A percentile compares a stretch with the other conserved stretches of the same genome.
These are phyloP conservation scores for Ophion costatus DNA, from an alignment of 2,888 invertebrate species.

Conservation along the genomic window DNA sequence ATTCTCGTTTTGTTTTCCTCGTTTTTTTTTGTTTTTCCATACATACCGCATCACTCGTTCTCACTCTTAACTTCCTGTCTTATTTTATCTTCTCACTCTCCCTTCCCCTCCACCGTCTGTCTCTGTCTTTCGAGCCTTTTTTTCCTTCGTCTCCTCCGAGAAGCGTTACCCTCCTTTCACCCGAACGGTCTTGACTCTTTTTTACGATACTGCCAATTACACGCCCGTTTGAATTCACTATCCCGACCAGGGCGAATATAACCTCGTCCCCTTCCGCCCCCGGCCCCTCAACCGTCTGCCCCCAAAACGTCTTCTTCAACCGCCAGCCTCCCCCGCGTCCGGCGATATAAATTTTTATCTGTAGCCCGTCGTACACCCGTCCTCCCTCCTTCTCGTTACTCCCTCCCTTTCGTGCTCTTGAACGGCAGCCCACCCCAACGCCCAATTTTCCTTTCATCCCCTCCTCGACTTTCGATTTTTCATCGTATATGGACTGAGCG, in stretches of 20 bases:
- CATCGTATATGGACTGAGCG: constrained; percentile 19
- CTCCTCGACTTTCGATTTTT: background rate
- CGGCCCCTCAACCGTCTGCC: background rate
- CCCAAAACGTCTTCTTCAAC: constrained; percentile 34
- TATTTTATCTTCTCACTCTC: constrained; percentile 71
- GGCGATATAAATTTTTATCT: constrained; percentile 81
- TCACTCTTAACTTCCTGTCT: constrained; percentile 68
- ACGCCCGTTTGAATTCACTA: constrained; percentile 83
- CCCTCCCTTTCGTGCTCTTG: constrained; percentile 61
- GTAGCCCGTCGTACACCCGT: constrained; percentile 56
- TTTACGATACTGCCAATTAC: constrained; percentile 84
- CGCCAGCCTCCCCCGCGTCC: constrained; percentile 20
- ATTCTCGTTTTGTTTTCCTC: constrained; percentile 4
- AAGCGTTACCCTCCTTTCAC: constrained; percentile 65
- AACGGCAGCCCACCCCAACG: background rate
- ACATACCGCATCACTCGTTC: constrained; percentile 47
- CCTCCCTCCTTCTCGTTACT: constrained; percentile 62
- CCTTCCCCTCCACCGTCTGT: constrained; percentile 52
- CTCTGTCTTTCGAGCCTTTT: constrained; percentile 32
- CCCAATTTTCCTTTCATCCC: constrained; percentile 11
- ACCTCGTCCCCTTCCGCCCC: background rate
- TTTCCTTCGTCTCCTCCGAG: constrained; percentile 44
- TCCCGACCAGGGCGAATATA: constrained; percentile 77
- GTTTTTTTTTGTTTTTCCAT: constrained; percentile 34
- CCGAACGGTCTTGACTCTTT: constrained; percentile 76